Evolutionary conservation across 2,888 invertebrate species (phyloP).

Genomic region (Malthinus flaveolus): DNA sequence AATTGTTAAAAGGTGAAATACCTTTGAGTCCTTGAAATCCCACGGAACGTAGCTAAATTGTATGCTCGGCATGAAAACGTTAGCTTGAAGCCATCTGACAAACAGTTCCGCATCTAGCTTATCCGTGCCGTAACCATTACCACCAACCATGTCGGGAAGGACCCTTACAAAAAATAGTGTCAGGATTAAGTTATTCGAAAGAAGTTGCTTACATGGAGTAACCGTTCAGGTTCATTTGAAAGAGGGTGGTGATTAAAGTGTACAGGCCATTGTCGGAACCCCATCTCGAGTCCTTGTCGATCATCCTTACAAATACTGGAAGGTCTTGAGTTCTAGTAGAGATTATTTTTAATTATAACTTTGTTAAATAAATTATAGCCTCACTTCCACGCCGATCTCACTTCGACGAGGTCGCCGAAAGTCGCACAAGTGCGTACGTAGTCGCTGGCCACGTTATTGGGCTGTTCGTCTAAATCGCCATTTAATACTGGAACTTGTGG

Average conservation of each 20-base stretch:
- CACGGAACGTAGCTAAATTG: slow-evolving; percentile 83
- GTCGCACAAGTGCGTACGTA: slow-evolving; percentile 62
- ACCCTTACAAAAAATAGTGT: slow-evolving; percentile 51
- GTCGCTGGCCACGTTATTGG: slow-evolving; percentile 60
- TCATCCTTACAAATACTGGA: slow-evolving; percentile 74
- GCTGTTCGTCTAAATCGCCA: slow-evolving; percentile 60
- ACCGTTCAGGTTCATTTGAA: slow-evolving; percentile 61
- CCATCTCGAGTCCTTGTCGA: slow-evolving; percentile 77
- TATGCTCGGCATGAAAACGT: slow-evolving; percentile 75
- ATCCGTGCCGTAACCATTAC: slow-evolving; percentile 61
- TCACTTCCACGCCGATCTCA: slow-evolving; percentile 70
- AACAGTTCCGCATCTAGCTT: slow-evolving; percentile 66
- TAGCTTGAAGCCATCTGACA: slow-evolving; percentile 79
- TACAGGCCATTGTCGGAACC: slow-evolving; percentile 70
- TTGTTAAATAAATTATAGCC: neutral
- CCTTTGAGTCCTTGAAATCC: slow-evolving; percentile 64
- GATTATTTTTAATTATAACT: neutral
- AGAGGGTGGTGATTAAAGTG: slow-evolving; percentile 71
- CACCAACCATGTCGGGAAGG: slow-evolving; percentile 80
- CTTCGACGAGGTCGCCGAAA: slow-evolving; percentile 69
- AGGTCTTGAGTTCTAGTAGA: slow-evolving; percentile 65
- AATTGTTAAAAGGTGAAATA: neutral
- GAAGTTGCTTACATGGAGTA: slow-evolving; percentile 45
- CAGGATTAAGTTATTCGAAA: neutral
- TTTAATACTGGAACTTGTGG: slow-evolving; percentile 64